phyloP scores from a whole-genome alignment of 2,888 invertebrate species.

The Leptopilina syphax region DNA sequence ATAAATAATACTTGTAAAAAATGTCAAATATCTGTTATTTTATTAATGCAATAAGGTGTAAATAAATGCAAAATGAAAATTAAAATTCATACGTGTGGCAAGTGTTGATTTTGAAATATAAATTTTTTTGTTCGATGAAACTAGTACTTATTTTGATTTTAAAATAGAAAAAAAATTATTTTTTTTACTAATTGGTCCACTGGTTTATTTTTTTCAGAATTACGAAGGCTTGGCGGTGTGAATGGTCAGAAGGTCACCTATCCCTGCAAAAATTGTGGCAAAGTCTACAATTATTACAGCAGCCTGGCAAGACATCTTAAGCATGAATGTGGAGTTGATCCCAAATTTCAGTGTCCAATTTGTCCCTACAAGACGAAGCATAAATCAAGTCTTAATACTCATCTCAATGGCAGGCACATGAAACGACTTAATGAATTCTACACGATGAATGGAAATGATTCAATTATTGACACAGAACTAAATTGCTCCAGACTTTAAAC shows the following conservation, averaged over 20 bases:
- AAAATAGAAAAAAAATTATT: no score
- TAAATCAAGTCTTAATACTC: constrained; percentile 73
- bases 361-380: constrained; percentile 75
- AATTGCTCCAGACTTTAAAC: not conserved
- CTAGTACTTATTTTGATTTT: no score
- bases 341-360: constrained; percentile 76
- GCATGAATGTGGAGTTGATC: constrained; percentile 79
- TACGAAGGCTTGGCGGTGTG: constrained; percentile 55
- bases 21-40: no score
- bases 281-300: constrained; percentile 76
- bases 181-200: not conserved
- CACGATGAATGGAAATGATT: constrained; percentile 61
- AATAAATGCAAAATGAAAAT: no score
- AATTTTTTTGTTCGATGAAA: no score
- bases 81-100: no score
- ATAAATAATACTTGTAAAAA: no score
- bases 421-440: constrained; percentile 66
- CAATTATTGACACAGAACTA: constrained; percentile 36
- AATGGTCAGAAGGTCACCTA: constrained; percentile 66
- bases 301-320: constrained; percentile 75
- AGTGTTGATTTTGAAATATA: no score
- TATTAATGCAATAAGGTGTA: no score
- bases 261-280: constrained; percentile 77
- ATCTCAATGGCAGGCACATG: constrained; percentile 73
- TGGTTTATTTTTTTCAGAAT: constrained; percentile 64